These are phyloP conservation scores for Bombylius discolor DNA, from an alignment of 2,888 invertebrate species.

Conservation along the genomic window DNA sequence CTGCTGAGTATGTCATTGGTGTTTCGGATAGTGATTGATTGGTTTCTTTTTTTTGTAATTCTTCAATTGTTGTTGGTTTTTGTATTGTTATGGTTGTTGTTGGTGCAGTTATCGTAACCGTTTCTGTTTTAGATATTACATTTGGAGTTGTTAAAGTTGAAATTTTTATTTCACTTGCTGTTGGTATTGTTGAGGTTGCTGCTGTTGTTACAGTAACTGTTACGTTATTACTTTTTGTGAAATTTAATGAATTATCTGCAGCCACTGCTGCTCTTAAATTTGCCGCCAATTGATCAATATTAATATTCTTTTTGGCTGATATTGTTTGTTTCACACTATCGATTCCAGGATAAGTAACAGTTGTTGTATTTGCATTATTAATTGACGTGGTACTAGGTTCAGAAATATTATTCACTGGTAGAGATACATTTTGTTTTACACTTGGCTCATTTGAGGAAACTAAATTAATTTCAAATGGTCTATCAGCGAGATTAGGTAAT, in stretches of 20 bases:
- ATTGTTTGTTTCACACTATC: neutral
- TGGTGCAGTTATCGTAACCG: no score
- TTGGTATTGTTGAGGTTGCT: no score
- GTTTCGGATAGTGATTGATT: no score
- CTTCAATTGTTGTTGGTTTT: no score
- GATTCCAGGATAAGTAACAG: neutral
- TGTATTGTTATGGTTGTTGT: no score
- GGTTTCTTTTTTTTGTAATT: no score
- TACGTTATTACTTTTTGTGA: neutral
- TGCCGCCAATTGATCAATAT: constrained; percentile 35
- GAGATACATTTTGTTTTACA: neutral
- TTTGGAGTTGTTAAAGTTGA: no score
- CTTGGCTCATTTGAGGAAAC: neutral
- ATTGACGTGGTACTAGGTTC: neutral
- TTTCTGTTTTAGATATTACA: no score
- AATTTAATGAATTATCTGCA: constrained; percentile 21
- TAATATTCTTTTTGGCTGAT: constrained; percentile 26
- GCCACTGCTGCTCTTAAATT: constrained; percentile 30
- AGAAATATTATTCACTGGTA: neutral
- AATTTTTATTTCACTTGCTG: no score
- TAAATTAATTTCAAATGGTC: neutral
- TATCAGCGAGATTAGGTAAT: neutral
- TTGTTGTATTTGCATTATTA: neutral
- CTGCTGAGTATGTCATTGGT: no score
- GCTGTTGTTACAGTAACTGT: neutral